Evolutionary conservation across 2,113 vertebrate genomes (phyloP), one percentile per base, ranked within the genome.

Genomic region (Morone saxatilis): DNA sequence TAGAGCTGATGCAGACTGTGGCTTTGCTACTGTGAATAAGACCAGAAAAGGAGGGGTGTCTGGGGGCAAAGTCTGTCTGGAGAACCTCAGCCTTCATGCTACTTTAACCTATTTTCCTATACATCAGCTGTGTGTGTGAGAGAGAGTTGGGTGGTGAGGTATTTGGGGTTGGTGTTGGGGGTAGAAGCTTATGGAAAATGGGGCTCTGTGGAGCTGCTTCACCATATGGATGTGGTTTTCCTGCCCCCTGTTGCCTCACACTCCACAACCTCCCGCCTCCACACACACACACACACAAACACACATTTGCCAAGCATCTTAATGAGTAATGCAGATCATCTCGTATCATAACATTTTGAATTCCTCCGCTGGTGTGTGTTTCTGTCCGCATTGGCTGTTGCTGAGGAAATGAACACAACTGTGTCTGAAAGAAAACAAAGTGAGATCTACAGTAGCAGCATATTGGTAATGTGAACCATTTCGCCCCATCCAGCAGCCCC

Each of bases 161-260:
- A 90, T 89, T 91, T 90, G 78, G 85, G 25, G 78, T 81, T 84
- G 82, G 63, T 79, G 81, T 80, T 85, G 84, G 85, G 84, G 89
- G 84, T 84, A 70, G 81, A 85, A n/a, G 71, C 61, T 71, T 54
- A 86, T 81, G 89, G 90, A 94, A 94, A 94, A 92, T 86, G 78
- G 84, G 91, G 82, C 78, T 90, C 80, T 78, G 72, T 83, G 77
- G 86, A 88, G 82, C 66, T 78, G 85, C 68, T 90, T 69, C 76
- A 76, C 88, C 94, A 94, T 92, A 94, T 94, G 93, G 92, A 90
- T 90, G 89, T 89, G 87, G 91, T 94, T 94, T 93, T 87, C 90
- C 86, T 84, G 81, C 62, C 68, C 71, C 71, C 75, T 62, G 72
- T 80, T 85, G 76, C 69, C 78, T 73, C 74, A 71, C 69, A 80